Evolutionary conservation across 2,888 invertebrate species (phyloP).

Genomic region (Chaetogeoica ovagalla): DNA sequence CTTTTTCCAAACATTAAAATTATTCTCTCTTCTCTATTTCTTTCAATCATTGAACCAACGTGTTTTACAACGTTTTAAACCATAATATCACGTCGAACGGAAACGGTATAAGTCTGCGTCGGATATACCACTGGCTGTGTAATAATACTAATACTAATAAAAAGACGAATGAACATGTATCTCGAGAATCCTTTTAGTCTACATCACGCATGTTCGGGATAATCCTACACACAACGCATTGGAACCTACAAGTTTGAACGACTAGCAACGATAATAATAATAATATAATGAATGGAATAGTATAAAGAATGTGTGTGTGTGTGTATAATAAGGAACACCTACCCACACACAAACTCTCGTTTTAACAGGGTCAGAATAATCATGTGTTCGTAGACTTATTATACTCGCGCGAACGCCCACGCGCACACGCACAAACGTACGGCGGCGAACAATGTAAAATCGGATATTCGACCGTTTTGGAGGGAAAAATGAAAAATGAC

Average conservation of each 20-base stretch:
- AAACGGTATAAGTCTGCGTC: slow-evolving; percentile 11
- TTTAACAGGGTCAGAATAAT: slow-evolving; percentile 48
- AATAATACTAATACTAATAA: slow-evolving; percentile 19
- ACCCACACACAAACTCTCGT: slow-evolving; percentile 32
- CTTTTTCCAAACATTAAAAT: not conserved
- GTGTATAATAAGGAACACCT: slow-evolving; percentile 42
- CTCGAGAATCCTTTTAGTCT: slow-evolving; percentile 18
- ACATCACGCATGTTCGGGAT: slow-evolving; percentile 29
- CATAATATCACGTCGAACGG: slow-evolving; percentile 9
- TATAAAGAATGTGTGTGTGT: slow-evolving; percentile 23
- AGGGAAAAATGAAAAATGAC: slow-evolving; percentile 33
- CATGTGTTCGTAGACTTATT: slow-evolving; percentile 22
- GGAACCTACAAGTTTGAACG: slow-evolving; percentile 44
- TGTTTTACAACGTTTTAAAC: slow-evolving; percentile 29
- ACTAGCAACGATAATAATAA: slow-evolving; percentile 24
- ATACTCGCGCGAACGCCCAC: slow-evolving; percentile 16
- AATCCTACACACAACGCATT: slow-evolving; percentile 46
- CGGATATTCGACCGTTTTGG: not conserved
- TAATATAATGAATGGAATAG: too few relatives aligned
- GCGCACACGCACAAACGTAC: slow-evolving; percentile 19
- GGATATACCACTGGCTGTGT: not conserved
- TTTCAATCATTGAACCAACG: not conserved
- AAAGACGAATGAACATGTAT: slow-evolving; percentile 19
- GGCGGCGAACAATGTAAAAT: slow-evolving; percentile 10
- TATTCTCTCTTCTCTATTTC: not conserved